These are phyloP conservation scores for Agrotis puta DNA, from an alignment of 2,888 invertebrate genomes.

Conservation along the genomic window DNA sequence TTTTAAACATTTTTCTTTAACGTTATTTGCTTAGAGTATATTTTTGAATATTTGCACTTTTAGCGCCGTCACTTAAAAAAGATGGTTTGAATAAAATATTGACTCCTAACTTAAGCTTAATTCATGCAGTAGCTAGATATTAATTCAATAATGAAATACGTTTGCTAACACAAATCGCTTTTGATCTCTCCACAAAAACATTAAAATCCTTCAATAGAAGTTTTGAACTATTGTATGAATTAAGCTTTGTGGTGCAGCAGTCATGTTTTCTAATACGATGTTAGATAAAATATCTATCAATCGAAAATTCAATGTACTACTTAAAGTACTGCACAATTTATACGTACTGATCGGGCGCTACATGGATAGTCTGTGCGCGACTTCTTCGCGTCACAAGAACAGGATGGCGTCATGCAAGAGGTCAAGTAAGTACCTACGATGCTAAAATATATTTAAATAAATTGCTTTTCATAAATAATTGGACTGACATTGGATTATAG, in stretches of 20 bases:
- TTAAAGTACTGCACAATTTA: conserved; percentile 51
- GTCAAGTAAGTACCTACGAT: conserved; percentile 79
- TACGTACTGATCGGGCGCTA: conserved; percentile 57
- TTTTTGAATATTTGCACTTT: conserved; percentile 69
- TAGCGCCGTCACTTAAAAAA: conserved; percentile 73
- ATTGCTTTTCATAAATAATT: conserved; percentile 69
- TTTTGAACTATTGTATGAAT: conserved; percentile 60
- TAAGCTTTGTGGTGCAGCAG: conserved; percentile 52
- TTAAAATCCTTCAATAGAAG: conserved; percentile 23
- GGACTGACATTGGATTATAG: conserved; percentile 84
- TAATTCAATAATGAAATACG: conserved; percentile 37
- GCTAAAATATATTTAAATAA: conserved; percentile 66
- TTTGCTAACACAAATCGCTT: conserved; percentile 59
- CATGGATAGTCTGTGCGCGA: conserved; percentile 57
- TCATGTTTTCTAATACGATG: conserved; percentile 46
- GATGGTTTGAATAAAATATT: conserved; percentile 60
- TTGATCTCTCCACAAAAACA: conserved; percentile 42
- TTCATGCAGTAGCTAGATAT: conserved; percentile 65
- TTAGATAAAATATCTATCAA: conserved; percentile 48
- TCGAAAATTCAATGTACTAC: conserved; percentile 50
- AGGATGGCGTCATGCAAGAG: conserved; percentile 75
- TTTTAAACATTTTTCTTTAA: conserved; percentile 57
- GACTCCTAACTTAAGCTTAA: conserved; percentile 68
- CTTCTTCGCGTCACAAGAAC: conserved; percentile 61
- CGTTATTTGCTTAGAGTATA: conserved; percentile 64